Conservation (phyloP, 2,797 vertebrate species). For the Oreonectes daqikongensis region DNA sequence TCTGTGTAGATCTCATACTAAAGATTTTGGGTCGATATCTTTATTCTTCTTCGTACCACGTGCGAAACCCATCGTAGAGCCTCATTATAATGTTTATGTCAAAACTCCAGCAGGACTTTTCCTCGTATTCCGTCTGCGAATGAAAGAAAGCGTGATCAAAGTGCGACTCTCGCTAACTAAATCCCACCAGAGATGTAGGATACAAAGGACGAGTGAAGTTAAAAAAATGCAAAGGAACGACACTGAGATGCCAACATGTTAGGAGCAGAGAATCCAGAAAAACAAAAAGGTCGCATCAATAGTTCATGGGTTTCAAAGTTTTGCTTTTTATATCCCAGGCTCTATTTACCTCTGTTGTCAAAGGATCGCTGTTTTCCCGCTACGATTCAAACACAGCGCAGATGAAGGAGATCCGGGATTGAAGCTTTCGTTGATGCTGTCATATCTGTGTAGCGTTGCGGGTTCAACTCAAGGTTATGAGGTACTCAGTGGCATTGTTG, state of each 20-base stretch:
- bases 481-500: slow-evolving; percentile 73
- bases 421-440: slow-evolving; percentile 71
- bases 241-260: slow-evolving; percentile 22
- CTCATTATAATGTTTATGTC: slow-evolving; percentile 64
- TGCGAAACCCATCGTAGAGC: slow-evolving; percentile 45
- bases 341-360: slow-evolving; percentile 54
- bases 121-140: slow-evolving; percentile 35
- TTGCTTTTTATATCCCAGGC: slow-evolving; percentile 51
- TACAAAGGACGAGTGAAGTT: slow-evolving; percentile 45
- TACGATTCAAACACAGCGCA: slow-evolving; percentile 56
- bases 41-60: slow-evolving; percentile 59
- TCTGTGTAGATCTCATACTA: slow-evolving; percentile 2
- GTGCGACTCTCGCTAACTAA: slow-evolving; percentile 36
- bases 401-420: slow-evolving; percentile 63
- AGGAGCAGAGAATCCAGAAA: slow-evolving; percentile 29
- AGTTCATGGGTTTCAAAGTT: slow-evolving; percentile 64
- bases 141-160: slow-evolving; percentile 57
- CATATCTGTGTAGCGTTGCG: slow-evolving; percentile 70
- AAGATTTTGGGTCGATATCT: slow-evolving; percentile 36
- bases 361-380: slow-evolving; percentile 56
- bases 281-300: slow-evolving; percentile 70
- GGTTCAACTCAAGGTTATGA: slow-evolving; percentile 74
- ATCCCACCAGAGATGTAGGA: slow-evolving; percentile 29
- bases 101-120: slow-evolving; percentile 55
- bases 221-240: slow-evolving; percentile 7